A percentile compares a stretch with the other conserved stretches of the same genome.
phyloP scores from a whole-genome alignment of 2,888 invertebrate species.

The Pasiphila rectangulata region DNA sequence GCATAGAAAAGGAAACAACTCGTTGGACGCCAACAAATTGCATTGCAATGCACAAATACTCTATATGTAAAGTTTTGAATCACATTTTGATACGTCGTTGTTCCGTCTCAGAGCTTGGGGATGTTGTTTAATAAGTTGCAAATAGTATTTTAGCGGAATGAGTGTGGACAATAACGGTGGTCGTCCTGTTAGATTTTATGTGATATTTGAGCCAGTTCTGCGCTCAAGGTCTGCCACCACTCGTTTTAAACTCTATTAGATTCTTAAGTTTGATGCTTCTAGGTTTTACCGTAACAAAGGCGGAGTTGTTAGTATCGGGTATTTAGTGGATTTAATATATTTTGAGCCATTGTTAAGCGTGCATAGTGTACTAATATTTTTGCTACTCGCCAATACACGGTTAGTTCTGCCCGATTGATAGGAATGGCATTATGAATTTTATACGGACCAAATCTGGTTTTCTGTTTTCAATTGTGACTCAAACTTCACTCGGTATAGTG shows the following conservation, averaged over 20 bases:
- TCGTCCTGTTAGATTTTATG: slow-evolving; percentile 57
- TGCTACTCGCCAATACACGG: slow-evolving; percentile 64
- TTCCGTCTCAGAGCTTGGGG: slow-evolving; percentile 42
- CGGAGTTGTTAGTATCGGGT: slow-evolving; percentile 65
- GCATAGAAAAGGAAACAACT: slow-evolving; percentile 35
- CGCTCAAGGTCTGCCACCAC: slow-evolving; percentile 52
- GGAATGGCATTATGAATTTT: slow-evolving; percentile 76
- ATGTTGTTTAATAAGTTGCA: slow-evolving; percentile 60
- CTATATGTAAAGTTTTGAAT: slow-evolving; percentile 51
- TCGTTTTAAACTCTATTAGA: slow-evolving; percentile 59
- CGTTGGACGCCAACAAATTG: slow-evolving; percentile 39
- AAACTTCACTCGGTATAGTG: slow-evolving; percentile 42
- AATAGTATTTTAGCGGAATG: slow-evolving; percentile 65
- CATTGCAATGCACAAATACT: slow-evolving; percentile 71
- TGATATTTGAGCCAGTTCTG: slow-evolving; percentile 55
- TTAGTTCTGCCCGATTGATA: slow-evolving; percentile 69
- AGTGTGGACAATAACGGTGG: slow-evolving; percentile 76
- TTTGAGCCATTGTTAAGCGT: slow-evolving; percentile 73
- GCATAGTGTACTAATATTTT: slow-evolving; percentile 77
- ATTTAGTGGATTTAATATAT: slow-evolving; percentile 75
- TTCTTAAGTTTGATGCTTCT: slow-evolving; percentile 72
- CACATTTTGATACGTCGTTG: slow-evolving; percentile 63
- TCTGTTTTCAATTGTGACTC: slow-evolving; percentile 55
- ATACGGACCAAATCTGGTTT: slow-evolving; percentile 70
- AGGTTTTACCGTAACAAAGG: slow-evolving; percentile 60